phyloP scores from a whole-genome alignment of 2,797 vertebrate species.

The Acipenser transmontanus region DNA sequence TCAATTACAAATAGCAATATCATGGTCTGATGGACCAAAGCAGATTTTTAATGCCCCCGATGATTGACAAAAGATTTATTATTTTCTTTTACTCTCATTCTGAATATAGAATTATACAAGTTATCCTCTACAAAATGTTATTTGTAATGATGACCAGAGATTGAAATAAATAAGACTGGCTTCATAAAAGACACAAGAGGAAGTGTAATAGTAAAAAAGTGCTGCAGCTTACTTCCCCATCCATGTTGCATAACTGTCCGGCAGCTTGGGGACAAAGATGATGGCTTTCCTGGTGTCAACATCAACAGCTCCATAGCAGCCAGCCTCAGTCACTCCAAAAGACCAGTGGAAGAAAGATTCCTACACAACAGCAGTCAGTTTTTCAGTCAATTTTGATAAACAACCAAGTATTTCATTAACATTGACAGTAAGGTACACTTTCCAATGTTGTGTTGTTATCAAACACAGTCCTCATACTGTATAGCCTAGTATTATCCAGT shows the following conservation, averaged over 20 bases:
- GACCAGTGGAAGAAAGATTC: slow-evolving; percentile 98
- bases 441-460: neutral
- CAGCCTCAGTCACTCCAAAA: slow-evolving; percentile 86
- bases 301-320: slow-evolving; percentile 78
- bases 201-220: slow-evolving; percentile 13
- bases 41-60: no score
- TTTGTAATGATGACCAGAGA: no score
- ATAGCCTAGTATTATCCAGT: neutral
- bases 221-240: slow-evolving; percentile 83
- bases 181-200: neutral
- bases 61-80: no score
- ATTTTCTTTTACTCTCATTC: no score
- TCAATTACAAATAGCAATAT: no score
- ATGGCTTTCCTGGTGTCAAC: slow-evolving; percentile 78
- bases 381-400: slow-evolving; percentile 12
- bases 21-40: no score
- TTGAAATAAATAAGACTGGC: no score
- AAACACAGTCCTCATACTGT: no score
- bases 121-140: no score
- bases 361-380: slow-evolving; percentile 46
- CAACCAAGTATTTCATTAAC: neutral
- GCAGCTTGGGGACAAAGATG: slow-evolving; percentile 84
- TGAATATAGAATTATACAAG: no score
- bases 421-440: neutral
- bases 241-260: slow-evolving; percentile 85